Evolutionary conservation across 2,797 vertebrate genomes (phyloP).

Genomic region (Brotogeris chrysoptera): DNA sequence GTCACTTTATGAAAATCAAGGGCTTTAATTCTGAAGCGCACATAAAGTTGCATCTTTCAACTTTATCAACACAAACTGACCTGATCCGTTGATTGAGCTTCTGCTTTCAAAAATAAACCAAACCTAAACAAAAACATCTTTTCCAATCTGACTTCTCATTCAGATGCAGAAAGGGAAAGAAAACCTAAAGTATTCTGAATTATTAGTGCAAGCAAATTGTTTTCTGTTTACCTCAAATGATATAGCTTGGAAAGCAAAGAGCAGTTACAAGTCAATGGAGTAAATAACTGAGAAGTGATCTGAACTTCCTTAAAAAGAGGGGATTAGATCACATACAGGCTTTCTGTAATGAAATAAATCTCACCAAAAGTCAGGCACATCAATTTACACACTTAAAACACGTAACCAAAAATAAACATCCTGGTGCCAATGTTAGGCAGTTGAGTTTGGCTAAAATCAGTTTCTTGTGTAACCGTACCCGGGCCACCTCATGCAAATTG

Average conservation of each 20-base stretch:
- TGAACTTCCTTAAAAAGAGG: neutral
- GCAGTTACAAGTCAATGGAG: neutral
- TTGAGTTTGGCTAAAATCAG: rapidly evolving
- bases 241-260: neutral
- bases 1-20: neutral
- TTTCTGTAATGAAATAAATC: neutral
- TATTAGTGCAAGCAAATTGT: neutral
- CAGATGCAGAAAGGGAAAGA: neutral
- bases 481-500: neutral
- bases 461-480: neutral
- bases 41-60: neutral
- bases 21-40: neutral
- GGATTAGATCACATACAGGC: rapidly evolving
- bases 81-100: neutral
- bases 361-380: neutral
- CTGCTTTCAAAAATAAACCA: neutral
- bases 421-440: neutral
- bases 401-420: neutral
- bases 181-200: neutral
- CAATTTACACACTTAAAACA: neutral
- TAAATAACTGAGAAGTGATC: neutral
- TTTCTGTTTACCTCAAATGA: neutral
- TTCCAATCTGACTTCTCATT: neutral
- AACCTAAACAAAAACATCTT: neutral
- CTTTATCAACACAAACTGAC: neutral